A percentile compares a stretch with the other conserved stretches of the same genome.
phyloP scores from a whole-genome alignment of 1,140 invertebrate species.

The Drosophila obscura region DNA sequence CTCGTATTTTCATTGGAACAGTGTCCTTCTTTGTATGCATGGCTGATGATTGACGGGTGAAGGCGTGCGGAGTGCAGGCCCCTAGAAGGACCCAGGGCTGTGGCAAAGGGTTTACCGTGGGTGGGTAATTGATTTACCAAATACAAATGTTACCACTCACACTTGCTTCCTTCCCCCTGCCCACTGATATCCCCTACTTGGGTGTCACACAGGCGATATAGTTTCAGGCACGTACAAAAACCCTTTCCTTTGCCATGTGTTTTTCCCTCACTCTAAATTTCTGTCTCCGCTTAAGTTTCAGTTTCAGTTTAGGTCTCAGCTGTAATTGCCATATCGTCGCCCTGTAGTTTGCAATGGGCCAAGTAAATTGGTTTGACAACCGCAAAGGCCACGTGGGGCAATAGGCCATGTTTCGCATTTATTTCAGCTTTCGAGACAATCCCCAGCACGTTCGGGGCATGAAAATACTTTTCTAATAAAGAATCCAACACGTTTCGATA shows the following conservation, averaged over 20 bases:
- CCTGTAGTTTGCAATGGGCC: conserved; percentile 17
- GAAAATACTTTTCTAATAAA: conserved; percentile 45
- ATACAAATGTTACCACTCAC: conserved; percentile 25
- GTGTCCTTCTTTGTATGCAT: not conserved
- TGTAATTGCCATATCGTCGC: conserved; percentile 53
- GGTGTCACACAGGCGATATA: conserved; percentile 43
- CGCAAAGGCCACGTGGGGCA: conserved; percentile 23
- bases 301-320: conserved; percentile 10
- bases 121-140: conserved; percentile 46
- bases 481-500: conserved; percentile 51
- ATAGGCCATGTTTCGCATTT: conserved; percentile 21
- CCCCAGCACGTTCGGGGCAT: conserved; percentile 49
- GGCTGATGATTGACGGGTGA: conserved; percentile 27
- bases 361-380: conserved; percentile 67
- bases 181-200: conserved; percentile 28
- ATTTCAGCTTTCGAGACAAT: conserved; percentile 20
- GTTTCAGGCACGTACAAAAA: conserved; percentile 60
- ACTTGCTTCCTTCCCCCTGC: not conserved
- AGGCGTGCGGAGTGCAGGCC: conserved; percentile 30
- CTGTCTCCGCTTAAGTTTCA: conserved; percentile 13
- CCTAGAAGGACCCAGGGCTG: conserved; percentile 13
- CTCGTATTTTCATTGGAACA: no score
- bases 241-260: conserved; percentile 11
- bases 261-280: conserved; percentile 40
- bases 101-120: not conserved